Base-by-base conservation (phyloP, 1,140 invertebrate genomes). In the Coelopa frigida region DNA sequence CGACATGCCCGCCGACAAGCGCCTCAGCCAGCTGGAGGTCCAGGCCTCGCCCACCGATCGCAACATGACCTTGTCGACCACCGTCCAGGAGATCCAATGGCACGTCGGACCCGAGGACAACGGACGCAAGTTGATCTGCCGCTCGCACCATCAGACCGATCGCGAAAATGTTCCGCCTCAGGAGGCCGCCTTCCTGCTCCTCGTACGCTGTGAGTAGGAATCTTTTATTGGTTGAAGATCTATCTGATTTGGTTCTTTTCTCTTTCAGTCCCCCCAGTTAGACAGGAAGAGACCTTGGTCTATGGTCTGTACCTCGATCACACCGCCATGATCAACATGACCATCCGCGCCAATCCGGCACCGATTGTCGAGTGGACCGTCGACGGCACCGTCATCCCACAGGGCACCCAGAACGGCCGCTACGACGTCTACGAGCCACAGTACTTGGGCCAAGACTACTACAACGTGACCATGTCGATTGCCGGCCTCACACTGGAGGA, bases 241-340 rank as follows among this genome's bases (percentile, higher is more conserved):
- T 31, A 42, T 29, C 17, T 20, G 55, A 41, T 12, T 36, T 43
- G 3, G 7, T 35, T 6, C 18, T 61, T 24, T 33, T 1, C 23
- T 29, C 4, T 31, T 21, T 1, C 61, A 85, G 83, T 80, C 69
- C 69, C 77, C 3, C 84, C 83, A 5, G 73, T 80, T 47, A 61
- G 72, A 51, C 48, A 64, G 46, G 68, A 72, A 12, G 55, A 75
- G 70, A 41, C 70, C 59, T 2, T 76, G 79, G 49, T 81, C 23
- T 87, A 84, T 55, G 85, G 83, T 3, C 78, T 83, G 27, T 79
- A 81, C 38, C 70, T 86, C 42, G 83, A 84, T 2, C 74, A 78
- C 33, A 73, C 74, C 38, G 84, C 81, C 23, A 69, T 75, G 5
- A 77, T 88, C 22, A 81, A 80, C 43, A 75, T 87, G 3, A 82